phyloP scores from a whole-genome alignment of 2,113 vertebrate genomes.

The Rhea pennata region DNA sequence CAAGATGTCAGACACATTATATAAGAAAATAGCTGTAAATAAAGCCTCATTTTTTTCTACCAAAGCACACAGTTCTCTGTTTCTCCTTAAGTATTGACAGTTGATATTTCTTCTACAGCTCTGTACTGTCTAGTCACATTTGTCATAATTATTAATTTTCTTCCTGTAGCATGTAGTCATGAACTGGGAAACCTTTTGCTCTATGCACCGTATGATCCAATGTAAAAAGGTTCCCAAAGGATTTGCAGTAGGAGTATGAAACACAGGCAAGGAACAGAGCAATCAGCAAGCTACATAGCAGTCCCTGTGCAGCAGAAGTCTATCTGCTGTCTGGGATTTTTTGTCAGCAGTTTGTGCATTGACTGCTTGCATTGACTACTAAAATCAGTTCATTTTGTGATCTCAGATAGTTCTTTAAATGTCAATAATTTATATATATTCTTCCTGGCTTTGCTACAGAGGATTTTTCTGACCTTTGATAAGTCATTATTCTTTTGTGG shows the following conservation, averaged over 20 bases:
- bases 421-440: not conserved
- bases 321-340: not conserved
- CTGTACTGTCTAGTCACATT: not conserved
- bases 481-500: not conserved
- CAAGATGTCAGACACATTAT: not conserved
- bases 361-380: not conserved
- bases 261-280: not conserved
- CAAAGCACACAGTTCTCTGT: not conserved
- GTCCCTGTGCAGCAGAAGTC: not conserved
- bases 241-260: not conserved
- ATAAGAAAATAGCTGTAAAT: not conserved
- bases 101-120: not conserved
- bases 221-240: not conserved
- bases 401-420: not conserved
- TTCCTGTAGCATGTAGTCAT: not conserved
- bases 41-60: not conserved
- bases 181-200: not conserved
- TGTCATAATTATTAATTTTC: not conserved
- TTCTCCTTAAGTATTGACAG: not conserved
- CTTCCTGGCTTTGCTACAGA: not conserved
- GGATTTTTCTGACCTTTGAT: not conserved
- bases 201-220: not conserved
- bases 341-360: not conserved
- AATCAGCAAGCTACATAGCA: not conserved
- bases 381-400: not conserved